Base-by-base conservation (phyloP, 2,113 vertebrate genomes). In the Pangasianodon gigas region DNA sequence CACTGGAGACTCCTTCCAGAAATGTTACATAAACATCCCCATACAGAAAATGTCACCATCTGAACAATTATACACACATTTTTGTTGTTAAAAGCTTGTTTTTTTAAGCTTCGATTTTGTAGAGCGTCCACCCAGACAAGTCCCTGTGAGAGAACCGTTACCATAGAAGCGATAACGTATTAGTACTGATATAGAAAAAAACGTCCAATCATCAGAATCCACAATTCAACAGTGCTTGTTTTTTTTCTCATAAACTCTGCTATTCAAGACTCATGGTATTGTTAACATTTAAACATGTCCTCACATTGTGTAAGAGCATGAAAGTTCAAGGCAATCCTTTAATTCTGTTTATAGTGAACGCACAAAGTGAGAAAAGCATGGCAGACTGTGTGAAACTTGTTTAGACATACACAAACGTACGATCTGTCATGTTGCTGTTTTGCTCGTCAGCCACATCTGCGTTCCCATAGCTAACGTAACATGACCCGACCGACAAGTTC, bases 391-490 rank as follows among this genome's bases (percentile, higher is more conserved):
- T 2, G 10, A 82, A 82, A 54, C n/a, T 21, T 56, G 52, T 37
- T 32, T 4, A 54, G 18, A 26, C 2, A 6, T 52, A 81, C 19
- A 26, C 52, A 83, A 83, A 58, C 9, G 2, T 19, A n/a, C 24
- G 8, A 14, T 48, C 75, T n/a, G 77, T 80, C 48, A n/a, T 80
- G 77, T 52, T 80, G 75, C 44, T 75, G 71, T 75, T 80, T 52
- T 80, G 13, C n/a, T 80, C 77, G 54, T 54, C 29, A 54, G 14
- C 32, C 32, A 2, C 13, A 83, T 84, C 81, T 58, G 32, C 4
- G 21, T 83, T 83, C 52, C n/a, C 52, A 83, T 32, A 21, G 29
- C 80, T 56, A 56, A 54, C 14, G 9, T 41, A 83, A 83, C 29
- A 41, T 41, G 52, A 83, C 48, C 81, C 6, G 14, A 19, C 18